phyloP scores from a whole-genome alignment of 2,113 vertebrate species.

The Datnioides undecimradiatus region DNA sequence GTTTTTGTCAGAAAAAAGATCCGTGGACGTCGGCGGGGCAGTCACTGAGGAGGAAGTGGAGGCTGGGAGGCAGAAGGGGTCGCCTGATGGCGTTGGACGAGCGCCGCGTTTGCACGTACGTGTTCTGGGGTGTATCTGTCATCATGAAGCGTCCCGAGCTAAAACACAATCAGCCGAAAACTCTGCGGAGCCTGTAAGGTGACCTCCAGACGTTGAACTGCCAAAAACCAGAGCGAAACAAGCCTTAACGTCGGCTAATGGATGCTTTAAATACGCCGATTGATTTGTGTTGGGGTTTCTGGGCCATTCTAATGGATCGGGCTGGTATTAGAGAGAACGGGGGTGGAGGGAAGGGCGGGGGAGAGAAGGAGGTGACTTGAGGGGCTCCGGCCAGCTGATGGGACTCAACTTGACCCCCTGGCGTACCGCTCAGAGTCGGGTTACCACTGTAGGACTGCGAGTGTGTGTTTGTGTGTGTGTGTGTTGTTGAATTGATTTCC shows the following conservation, averaged over 20 bases:
- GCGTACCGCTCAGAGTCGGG: slow-evolving; percentile 81
- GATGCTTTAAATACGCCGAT: slow-evolving; percentile 81
- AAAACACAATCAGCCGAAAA: slow-evolving; percentile 39
- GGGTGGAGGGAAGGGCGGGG: slow-evolving; percentile 23
- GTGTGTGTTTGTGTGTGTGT: slow-evolving; percentile 67
- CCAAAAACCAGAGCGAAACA: slow-evolving; percentile 60
- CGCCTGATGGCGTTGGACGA: too few relatives aligned
- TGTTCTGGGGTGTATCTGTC: slow-evolving; percentile 65
- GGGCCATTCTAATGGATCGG: slow-evolving; percentile 46
- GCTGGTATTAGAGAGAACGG: slow-evolving; percentile 17
- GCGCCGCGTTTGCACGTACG: too few relatives aligned
- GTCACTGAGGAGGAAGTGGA: slow-evolving; percentile 81
- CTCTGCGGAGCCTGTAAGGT: slow-evolving; percentile 45
- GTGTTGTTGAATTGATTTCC: slow-evolving; percentile 93
- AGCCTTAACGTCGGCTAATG: slow-evolving; percentile 76
- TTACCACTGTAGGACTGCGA: slow-evolving; percentile 84
- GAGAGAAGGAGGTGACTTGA: slow-evolving; percentile 59
- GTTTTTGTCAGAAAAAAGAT: slow-evolving; percentile 90
- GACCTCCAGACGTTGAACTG: slow-evolving; percentile 77
- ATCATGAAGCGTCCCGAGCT: slow-evolving; percentile 1
- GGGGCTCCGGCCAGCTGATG: slow-evolving; percentile 78
- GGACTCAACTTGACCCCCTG: slow-evolving; percentile 84
- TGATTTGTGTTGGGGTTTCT: slow-evolving; percentile 74
- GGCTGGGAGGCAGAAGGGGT: too few relatives aligned
- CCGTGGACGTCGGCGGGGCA: slow-evolving; percentile 83